Evolutionary conservation across 2,888 invertebrate species (phyloP), one percentile per base, ranked within the genome.

Genomic region (Tenthredo livida): DNA sequence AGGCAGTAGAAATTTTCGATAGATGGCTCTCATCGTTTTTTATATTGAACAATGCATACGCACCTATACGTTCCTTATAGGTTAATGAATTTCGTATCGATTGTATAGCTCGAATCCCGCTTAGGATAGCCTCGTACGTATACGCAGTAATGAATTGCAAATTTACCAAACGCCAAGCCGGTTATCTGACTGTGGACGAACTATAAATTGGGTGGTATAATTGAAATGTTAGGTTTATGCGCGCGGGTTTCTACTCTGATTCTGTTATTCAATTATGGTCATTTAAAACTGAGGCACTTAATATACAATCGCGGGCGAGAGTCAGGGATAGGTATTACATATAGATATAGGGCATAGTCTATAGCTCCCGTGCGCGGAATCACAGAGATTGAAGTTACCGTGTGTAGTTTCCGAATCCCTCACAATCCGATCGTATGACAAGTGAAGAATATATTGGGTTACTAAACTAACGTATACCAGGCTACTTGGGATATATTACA

Each of bases 371-470:
- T n/a, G 61, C 43, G n/a, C 43, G 10, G 6, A 73, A 73, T 73
- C 73, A 37, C n/a, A 25, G 43, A 73, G 40, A 73, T 73, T 73
- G 43, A 7, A 73, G 73, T 67, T 73, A 73, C 73, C 40, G 1
- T 43, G 25, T 43, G 43, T 73, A 73, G 73, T 73, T 73, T 73
- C 43, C 73, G 43, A 73, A 43, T 21, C 40, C 21, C 73, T 15
- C 21, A 73, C 40, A 43, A 73, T 73, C 73, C 73, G 73, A 73
- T 73, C 73, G 40, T 17, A 12, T 73, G 43, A 40, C 73, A 43
- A 17, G 73, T 10, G 40, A 21, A 21, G 43, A 73, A 73, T 21
- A 43, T 40, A 73, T 73, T 73, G 25, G 40, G 43, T 73, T 73
- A 73, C 73, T 43, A 21, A 43, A 73, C 43, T 43, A 43, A 43